A percentile compares a stretch with the other conserved stretches of the same genome.
phyloP scores from a whole-genome alignment of 2,888 invertebrate species.

The Argynnis bischoffii region DNA sequence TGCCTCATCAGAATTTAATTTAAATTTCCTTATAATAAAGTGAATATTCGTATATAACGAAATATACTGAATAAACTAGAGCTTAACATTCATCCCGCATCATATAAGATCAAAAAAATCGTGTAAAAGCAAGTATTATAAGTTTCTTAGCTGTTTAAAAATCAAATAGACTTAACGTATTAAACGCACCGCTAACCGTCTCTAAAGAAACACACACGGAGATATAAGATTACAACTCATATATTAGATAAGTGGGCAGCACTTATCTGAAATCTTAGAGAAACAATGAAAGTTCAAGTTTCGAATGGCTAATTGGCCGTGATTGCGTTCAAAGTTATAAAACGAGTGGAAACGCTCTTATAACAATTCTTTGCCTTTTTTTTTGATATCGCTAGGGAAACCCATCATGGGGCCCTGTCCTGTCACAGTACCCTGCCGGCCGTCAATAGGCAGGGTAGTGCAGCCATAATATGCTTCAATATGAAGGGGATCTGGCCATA shows the following conservation, averaged over 20 bases:
- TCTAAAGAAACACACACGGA: constrained; percentile 25
- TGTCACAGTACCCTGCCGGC: no score
- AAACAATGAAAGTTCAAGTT: constrained; percentile 67
- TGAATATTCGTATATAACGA: no score
- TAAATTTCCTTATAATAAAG: no score
- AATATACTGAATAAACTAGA: no score
- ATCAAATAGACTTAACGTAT: constrained; percentile 14
- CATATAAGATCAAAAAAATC: no score
- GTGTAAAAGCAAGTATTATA: not conserved
- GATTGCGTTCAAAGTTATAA: constrained; percentile 44
- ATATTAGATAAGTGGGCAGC: constrained; percentile 39
- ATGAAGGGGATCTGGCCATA: no score
- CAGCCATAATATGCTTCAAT: no score
- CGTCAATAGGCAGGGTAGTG: no score
- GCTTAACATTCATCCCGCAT: no score
- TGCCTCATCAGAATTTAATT: no score
- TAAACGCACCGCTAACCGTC: constrained; percentile 18
- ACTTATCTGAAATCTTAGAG: constrained; percentile 56
- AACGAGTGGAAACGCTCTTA: constrained; percentile 29
- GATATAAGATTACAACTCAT: constrained; percentile 38
- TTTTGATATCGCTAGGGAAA: no score
- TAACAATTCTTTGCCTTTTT: not conserved
- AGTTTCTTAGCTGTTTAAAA: not conserved
- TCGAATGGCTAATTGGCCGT: constrained; percentile 63
- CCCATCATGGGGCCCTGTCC: no score